These are phyloP conservation scores for Cnemophilus loriae DNA, from an alignment of 2,113 vertebrate species.

Conservation along the genomic window DNA sequence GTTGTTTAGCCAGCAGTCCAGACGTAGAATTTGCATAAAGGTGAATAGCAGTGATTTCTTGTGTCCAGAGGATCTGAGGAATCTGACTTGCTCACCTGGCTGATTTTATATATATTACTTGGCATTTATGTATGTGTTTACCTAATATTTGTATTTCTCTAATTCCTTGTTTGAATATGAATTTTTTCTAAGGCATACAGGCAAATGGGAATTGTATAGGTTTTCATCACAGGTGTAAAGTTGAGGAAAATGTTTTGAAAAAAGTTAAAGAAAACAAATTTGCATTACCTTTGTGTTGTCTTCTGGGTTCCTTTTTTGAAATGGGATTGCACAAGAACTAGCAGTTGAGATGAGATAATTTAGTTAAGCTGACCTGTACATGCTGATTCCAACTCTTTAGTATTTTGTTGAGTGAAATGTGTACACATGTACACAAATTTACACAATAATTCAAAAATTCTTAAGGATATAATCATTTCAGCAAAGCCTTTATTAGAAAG, in stretches of 20 bases:
- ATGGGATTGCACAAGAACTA: not conserved
- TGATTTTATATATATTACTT: not conserved
- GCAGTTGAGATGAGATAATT: not conserved
- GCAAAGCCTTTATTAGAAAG: not conserved
- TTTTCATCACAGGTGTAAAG: not conserved
- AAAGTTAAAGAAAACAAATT: not conserved
- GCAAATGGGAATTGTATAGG: not conserved
- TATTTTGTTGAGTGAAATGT: not conserved
- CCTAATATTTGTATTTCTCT: not conserved
- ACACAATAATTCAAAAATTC: not conserved
- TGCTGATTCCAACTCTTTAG: not conserved
- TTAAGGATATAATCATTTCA: not conserved
- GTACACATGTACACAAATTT: accelerated
- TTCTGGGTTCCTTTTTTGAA: not conserved
- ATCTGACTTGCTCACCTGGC: not conserved
- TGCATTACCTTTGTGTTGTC: not conserved
- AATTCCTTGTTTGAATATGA: not conserved
- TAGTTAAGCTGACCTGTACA: not conserved
- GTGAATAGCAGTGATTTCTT: not conserved
- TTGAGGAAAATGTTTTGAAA: not conserved
- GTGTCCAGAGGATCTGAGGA: not conserved
- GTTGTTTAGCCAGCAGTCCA: not conserved
- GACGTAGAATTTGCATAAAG: not conserved
- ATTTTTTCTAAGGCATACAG: not conserved
- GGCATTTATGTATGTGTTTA: not conserved